Evolutionary conservation across 2,888 invertebrate genomes (phyloP).

Genomic region (Peribatodes rhomboidaria): DNA sequence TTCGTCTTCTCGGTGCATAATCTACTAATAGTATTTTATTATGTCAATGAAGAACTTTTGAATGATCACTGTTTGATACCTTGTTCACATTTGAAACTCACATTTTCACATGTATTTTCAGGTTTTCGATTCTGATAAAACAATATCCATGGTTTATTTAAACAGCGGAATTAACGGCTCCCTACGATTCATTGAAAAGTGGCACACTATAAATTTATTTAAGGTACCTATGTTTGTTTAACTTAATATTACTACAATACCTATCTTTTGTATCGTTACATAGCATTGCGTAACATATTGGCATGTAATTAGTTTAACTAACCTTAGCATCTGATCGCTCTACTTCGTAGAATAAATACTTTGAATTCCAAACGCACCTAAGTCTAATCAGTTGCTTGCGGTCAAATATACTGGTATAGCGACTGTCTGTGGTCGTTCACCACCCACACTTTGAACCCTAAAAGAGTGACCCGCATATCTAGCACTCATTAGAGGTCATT

Average conservation of each 20-base stretch:
- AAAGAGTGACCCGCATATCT: constrained; percentile 21
- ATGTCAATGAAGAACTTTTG: too few species aligned
- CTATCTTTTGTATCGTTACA: not conserved
- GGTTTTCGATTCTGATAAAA: not conserved
- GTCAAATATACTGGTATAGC: constrained; percentile 11
- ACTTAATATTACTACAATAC: not conserved
- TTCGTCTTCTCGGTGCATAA: too few species aligned
- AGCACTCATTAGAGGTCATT: constrained; percentile 21
- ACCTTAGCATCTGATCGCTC: too few species aligned
- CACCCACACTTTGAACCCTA: constrained; percentile 10
- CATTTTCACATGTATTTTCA: constrained; percentile 2
- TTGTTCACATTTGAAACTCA: too few species aligned
- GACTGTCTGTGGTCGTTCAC: constrained; percentile 14
- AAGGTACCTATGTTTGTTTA: constrained; percentile 27
- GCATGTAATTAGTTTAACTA: not conserved
- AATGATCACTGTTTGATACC: too few species aligned
- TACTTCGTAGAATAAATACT: not conserved
- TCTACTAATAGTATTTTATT: too few species aligned
- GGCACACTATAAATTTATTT: constrained; percentile 21
- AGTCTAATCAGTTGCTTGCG: constrained; percentile 6
- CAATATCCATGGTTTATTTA: constrained; percentile 8
- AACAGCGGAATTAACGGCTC: constrained; percentile 10
- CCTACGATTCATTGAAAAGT: constrained; percentile 15
- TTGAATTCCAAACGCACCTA: not conserved
- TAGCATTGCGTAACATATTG: not conserved